A percentile compares a stretch with the other conserved stretches of the same genome.
These are phyloP conservation scores for Brenthis hecate DNA, from an alignment of 2,888 invertebrate species.

Conservation along the genomic window DNA sequence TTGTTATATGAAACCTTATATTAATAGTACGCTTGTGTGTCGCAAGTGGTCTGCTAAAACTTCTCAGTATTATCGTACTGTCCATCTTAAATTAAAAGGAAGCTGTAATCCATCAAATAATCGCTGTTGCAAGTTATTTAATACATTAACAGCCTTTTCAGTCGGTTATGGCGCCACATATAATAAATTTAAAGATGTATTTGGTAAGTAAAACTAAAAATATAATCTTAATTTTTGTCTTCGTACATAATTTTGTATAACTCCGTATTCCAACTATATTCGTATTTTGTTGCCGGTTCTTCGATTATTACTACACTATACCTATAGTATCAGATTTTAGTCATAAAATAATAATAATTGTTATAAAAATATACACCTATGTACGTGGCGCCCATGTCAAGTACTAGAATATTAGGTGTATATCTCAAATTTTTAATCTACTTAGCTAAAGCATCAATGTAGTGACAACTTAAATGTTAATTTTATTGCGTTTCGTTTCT, in stretches of 20 bases:
- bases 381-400: constrained; percentile 30
- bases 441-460: neutral
- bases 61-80: constrained; percentile 75
- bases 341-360: too few relatives aligned
- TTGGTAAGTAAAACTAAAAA: neutral
- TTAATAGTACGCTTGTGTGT: constrained; percentile 65
- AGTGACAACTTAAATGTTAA: too few relatives aligned
- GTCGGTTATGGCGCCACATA: constrained; percentile 49
- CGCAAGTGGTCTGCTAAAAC: constrained; percentile 75
- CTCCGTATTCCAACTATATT: too few relatives aligned
- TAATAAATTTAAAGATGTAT: neutral
- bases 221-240: neutral
- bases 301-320: too few relatives aligned
- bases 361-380: neutral
- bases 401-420: neutral
- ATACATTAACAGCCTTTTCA: constrained; percentile 56
- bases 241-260: neutral
- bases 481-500: neutral
- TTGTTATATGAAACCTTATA: constrained; percentile 27
- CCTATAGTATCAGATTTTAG: too few relatives aligned
- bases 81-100: constrained; percentile 66
- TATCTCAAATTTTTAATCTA: neutral
- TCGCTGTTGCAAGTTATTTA: constrained; percentile 53
- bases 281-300: too few relatives aligned
- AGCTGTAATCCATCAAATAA: constrained; percentile 61